Base-by-base conservation (phyloP, 2,888 invertebrate genomes). In the Andrena bucephala region DNA sequence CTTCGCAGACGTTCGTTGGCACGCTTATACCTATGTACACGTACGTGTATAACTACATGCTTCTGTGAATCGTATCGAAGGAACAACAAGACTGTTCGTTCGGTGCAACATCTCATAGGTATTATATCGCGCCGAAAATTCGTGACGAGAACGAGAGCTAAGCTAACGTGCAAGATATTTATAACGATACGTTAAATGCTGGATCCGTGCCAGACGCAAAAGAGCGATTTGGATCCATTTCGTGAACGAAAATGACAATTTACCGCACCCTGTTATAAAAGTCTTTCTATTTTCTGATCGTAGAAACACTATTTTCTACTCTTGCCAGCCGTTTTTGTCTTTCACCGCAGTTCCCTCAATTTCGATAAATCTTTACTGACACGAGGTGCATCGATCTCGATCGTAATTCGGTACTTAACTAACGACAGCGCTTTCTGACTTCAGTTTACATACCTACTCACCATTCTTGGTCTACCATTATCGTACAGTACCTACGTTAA, bases 121-220 rank as follows among this genome's bases (percentile, higher is more conserved):
- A 13, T 24, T 24, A 29, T 29, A 5, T 27, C 36, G 63, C n/a
- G 27, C 31, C 24, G 54, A 63, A 20, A 42, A 63, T 33, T n/a
- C 24, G n/a, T 57, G 20, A 10, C 20, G 67, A 8, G n/a, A 54
- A 31, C 10, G 54, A 10, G 63, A 67, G 71, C 62, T 76, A 59
- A 60, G 71, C 62, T 75, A 59, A 60, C 50, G 54, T 31, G 52
- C 60, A 76, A 66, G 84, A 72, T 85, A 86, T 86, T 86, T 85
- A 83, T 85, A 85, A 85, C 80, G 81, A 77, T 73, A 84, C 54
- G 77, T 77, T 72, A 73, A 73, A 63, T 62, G 6, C 59, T 73
- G 87, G 84, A 86, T 60, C 67, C 60, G 70, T 84, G 84, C 84
- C 85, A 86, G 69, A 59, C 27, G 74, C 74, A 63, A 68, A 82